These are phyloP conservation scores for Sebastes diaconus DNA, from an alignment of 2,797 vertebrate species.

Conservation along the genomic window DNA sequence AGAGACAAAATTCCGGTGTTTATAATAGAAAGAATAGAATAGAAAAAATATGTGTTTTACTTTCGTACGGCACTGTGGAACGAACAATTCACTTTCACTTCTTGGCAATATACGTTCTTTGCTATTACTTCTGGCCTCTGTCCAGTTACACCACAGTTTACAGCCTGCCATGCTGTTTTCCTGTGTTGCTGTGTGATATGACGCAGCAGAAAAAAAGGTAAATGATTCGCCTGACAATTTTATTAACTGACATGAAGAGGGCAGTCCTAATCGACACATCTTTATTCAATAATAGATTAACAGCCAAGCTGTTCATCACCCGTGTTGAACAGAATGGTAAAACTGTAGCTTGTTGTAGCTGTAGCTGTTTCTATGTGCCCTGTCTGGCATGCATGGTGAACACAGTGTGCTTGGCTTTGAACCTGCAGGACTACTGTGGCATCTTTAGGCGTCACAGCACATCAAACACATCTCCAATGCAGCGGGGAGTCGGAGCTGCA, in stretches of 20 bases:
- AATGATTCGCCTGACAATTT: neutral
- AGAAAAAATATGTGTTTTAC: too few relatives aligned
- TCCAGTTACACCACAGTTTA: neutral
- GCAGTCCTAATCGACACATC: neutral
- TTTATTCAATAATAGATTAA: slow-evolving; percentile 19
- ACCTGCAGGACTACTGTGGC: slow-evolving; percentile 44
- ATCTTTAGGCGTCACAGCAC: slow-evolving; percentile 49
- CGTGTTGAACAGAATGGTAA: neutral
- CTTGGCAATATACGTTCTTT: too few relatives aligned
- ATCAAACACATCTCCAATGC: slow-evolving; percentile 26
- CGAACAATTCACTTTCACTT: too few relatives aligned
- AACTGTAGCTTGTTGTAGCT: neutral
- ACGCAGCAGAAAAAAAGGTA: neutral
- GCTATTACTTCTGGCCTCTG: neutral
- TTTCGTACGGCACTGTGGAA: fast-evolving
- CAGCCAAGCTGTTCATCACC: slow-evolving; percentile 13
- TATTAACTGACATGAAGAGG: neutral
- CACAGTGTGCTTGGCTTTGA: slow-evolving; percentile 34
- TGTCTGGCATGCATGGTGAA: slow-evolving; percentile 7
- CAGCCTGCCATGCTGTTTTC: neutral
- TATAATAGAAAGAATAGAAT: too few relatives aligned
- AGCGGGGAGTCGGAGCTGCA: slow-evolving; percentile 35
- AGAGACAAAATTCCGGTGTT: too few relatives aligned
- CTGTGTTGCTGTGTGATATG: neutral
- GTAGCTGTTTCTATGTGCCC: neutral